Evolutionary conservation across 2,888 invertebrate genomes (phyloP), one percentile per base, ranked within the genome.

Genomic region (Caenorhabditis afra): DNA sequence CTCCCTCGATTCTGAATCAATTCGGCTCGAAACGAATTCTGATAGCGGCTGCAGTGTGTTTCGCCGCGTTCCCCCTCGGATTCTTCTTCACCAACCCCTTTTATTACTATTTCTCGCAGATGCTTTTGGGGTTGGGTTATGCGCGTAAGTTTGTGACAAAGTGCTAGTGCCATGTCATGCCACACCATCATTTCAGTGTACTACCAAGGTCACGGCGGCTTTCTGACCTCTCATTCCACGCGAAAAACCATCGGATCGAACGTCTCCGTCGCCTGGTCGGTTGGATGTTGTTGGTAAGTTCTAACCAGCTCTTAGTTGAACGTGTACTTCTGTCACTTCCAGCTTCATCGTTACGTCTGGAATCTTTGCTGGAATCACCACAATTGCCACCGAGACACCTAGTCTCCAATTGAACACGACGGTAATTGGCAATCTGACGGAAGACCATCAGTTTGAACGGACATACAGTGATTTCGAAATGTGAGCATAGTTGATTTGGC

Each of bases 11-110:
- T 23, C 55, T 83, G 20, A 64, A 74, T 22, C 16, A 67, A 18
- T 44, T 59, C 29, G 73, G 65, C 12, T 53, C 83, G 0, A 83
- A 83, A 52, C 16, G 20, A 14, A 64, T 78, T 2, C 58, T 83
- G 8, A 53, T 81, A 18, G 57, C 53, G 29, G 58, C 73, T 0
- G 74, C 83, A 0, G 47, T 80, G 14, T 64, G 64, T 47, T 82
- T 77, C 39, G 74, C 82, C 0, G 14, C 79, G 18, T 81, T 73
- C 47, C 78, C 77, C 10, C 11, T 74, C 0, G 82, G 83, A 47
- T 86, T 85, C 70, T 58, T 86, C 45, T 83, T 81, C 64, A 77
- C 83, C n/a, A 83, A 84, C 52, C 49, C 52, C 20, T 67, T 80
- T 29, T 82, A 81, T 35, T 86, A 79, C 59, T 86, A 81, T 62